These are phyloP conservation scores for Gobio occitaniae DNA, from an alignment of 2,797 vertebrate species.

Conservation along the genomic window DNA sequence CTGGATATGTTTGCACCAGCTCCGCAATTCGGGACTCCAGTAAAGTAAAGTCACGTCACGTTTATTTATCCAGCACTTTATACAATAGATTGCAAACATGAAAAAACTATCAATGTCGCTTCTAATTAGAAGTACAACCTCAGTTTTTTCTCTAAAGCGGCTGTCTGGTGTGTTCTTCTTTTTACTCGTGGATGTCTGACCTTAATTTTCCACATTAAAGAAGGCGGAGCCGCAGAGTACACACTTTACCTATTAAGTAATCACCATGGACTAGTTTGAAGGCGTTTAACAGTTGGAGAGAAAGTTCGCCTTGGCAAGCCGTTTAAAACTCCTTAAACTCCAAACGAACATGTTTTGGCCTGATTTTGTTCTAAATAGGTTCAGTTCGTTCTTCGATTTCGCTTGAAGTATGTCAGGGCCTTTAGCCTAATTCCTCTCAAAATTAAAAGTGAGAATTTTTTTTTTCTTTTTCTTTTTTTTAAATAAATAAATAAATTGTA, in stretches of 20 bases:
- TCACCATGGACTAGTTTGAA: background rate
- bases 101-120: background rate
- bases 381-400: background rate
- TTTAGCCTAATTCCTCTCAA: conserved; percentile 11
- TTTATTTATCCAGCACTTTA: background rate
- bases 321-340: background rate
- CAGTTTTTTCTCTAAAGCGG: background rate
- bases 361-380: background rate
- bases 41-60: background rate
- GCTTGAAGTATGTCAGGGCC: background rate
- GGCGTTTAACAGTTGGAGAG: background rate
- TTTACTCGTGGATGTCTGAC: background rate
- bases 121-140: background rate
- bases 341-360: background rate
- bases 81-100: background rate
- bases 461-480: accelerated
- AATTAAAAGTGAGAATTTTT: background rate
- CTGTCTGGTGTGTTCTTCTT: background rate
- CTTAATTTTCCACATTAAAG: background rate
- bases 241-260: background rate
- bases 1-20: background rate
- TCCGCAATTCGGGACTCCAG: background rate
- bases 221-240: background rate
- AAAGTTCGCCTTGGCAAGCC: background rate
- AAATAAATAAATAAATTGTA: background rate